Evolutionary conservation across 2,113 vertebrate species (phyloP).

Genomic region (Rhodinocichla rosea): DNA sequence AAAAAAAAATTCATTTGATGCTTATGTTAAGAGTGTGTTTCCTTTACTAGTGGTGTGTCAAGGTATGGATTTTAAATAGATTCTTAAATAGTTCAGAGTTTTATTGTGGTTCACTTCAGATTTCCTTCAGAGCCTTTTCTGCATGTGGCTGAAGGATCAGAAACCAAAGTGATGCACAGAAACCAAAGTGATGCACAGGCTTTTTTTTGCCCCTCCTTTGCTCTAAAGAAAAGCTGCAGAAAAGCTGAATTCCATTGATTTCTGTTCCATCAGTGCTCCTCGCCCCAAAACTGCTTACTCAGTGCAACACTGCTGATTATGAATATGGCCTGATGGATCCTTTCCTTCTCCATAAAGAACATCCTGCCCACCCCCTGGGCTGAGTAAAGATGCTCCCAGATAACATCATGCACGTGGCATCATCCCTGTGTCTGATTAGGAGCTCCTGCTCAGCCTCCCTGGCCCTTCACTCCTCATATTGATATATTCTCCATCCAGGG

Average conservation of each 20-base stretch:
- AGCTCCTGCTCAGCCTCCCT: slow-evolving; percentile 25
- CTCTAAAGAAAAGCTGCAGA: slow-evolving; percentile 26
- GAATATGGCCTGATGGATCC: slow-evolving; percentile 20
- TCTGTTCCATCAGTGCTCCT: background rate
- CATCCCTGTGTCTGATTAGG: background rate
- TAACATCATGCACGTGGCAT: slow-evolving; percentile 49
- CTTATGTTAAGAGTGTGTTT: background rate
- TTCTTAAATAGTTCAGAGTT: background rate
- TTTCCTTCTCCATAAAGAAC: background rate
- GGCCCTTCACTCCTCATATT: slow-evolving; percentile 41
- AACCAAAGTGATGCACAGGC: background rate
- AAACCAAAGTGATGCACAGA: background rate
- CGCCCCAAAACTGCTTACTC: slow-evolving; percentile 38
- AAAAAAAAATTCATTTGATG: background rate
- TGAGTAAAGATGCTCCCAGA: slow-evolving; percentile 24
- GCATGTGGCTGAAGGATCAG: background rate
- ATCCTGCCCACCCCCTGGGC: slow-evolving; percentile 38
- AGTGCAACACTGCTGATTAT: slow-evolving; percentile 9
- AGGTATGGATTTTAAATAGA: background rate
- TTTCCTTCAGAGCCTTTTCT: background rate
- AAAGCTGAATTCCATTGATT: slow-evolving; percentile 63
- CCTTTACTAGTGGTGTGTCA: background rate
- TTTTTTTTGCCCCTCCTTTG: background rate
- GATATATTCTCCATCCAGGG: slow-evolving; percentile 51
- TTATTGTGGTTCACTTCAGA: background rate